Evolutionary conservation across 53 echinoderm and acorn worm species (phyloP).

Genomic region (Hippasteria phrygiana): DNA sequence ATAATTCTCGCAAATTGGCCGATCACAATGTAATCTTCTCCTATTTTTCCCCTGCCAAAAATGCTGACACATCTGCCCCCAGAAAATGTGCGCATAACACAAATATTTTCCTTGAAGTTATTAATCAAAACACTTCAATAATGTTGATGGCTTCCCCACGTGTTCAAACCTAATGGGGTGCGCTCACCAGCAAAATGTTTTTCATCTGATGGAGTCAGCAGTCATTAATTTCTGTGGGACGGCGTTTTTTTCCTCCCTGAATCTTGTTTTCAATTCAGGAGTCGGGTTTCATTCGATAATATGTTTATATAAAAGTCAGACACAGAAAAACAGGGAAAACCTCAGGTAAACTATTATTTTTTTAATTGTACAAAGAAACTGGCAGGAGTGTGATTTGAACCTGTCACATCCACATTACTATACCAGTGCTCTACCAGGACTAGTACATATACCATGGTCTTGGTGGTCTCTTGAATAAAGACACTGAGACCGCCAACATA

Average conservation of each 20-base stretch:
- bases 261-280: neutral
- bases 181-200: constrained; percentile 26
- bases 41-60: neutral
- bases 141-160: constrained; percentile 48
- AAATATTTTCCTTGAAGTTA: constrained; percentile 50
- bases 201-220: neutral
- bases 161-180: neutral
- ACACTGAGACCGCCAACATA: no score
- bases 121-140: constrained; percentile 61
- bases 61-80: neutral
- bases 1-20: neutral
- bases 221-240: constrained; percentile 1
- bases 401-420: no score
- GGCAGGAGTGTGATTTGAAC: no score
- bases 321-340: neutral
- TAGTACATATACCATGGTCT: no score
- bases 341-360: no score
- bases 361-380: no score
- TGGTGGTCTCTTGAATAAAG: no score
- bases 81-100: constrained; percentile 44
- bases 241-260: neutral
- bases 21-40: neutral
- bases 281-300: neutral
- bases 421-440: no score
- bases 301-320: neutral